Evolutionary conservation across 2,113 vertebrate species (phyloP).

Genomic region (Ornithorhynchus anatinus): DNA sequence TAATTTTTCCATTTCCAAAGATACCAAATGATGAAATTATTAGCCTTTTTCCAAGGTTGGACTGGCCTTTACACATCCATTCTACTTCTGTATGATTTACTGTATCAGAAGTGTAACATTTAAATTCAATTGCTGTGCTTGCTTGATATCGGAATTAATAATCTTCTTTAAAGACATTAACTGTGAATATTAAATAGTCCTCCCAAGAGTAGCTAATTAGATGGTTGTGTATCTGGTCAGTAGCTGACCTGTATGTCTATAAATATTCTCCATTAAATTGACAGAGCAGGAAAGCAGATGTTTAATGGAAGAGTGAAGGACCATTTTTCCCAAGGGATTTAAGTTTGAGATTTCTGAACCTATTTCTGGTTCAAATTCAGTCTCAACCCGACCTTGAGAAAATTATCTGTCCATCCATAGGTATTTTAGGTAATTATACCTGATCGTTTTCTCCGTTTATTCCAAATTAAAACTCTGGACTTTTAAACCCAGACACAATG

Average conservation of each 20-base stretch:
- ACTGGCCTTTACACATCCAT: background rate
- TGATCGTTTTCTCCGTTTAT: background rate
- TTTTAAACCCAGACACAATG: too few relatives aligned
- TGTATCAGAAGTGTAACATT: background rate
- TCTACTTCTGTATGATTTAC: background rate
- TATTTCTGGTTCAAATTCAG: too few relatives aligned
- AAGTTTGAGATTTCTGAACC: too few relatives aligned
- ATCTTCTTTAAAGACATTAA: background rate
- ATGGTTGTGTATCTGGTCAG: background rate
- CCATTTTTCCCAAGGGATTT: background rate
- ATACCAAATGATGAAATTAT: background rate
- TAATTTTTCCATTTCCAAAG: background rate
- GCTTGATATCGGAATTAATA: background rate
- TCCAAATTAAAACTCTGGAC: background rate
- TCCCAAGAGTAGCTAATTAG: background rate
- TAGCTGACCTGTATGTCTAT: background rate
- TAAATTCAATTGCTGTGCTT: background rate
- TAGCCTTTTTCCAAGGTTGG: background rate
- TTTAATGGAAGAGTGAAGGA: too few relatives aligned
- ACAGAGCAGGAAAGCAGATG: too few relatives aligned
- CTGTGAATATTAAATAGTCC: background rate
- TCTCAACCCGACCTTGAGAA: too few relatives aligned
- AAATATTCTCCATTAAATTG: background rate
- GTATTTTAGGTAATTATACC: too few relatives aligned
- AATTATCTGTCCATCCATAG: too few relatives aligned